Conservation (phyloP, 2,888 invertebrate species). For the Macrosoma leucophasiata region DNA sequence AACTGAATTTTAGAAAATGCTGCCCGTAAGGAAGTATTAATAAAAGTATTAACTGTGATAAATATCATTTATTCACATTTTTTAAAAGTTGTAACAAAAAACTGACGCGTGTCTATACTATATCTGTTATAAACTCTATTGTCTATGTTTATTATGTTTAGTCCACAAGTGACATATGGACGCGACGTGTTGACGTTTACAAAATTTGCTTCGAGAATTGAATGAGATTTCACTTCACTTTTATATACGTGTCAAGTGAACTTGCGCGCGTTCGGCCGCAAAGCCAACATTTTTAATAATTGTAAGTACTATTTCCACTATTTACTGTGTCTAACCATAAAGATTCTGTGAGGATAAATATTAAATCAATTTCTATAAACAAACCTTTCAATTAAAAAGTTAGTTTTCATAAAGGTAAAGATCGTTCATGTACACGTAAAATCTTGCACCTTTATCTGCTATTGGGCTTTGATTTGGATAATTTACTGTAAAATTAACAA, state of each 20-base stretch:
- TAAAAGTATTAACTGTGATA: too few relatives aligned
- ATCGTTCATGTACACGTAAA: too few relatives aligned
- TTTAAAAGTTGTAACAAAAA: constrained; percentile 27
- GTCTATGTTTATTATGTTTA: neutral
- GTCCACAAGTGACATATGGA: constrained; percentile 25
- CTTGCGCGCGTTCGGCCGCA: constrained; percentile 56
- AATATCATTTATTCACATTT: too few relatives aligned
- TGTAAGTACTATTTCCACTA: constrained; percentile 61
- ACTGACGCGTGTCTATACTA: constrained; percentile 38
- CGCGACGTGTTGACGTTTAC: constrained; percentile 37
- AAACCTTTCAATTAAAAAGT: too few relatives aligned
- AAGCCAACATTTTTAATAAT: constrained; percentile 65
- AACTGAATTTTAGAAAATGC: too few relatives aligned
- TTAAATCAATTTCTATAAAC: too few relatives aligned
- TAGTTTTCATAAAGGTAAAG: too few relatives aligned
- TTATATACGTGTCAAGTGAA: constrained; percentile 70
- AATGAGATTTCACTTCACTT: constrained; percentile 48
- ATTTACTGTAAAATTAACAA: constrained; percentile 6
- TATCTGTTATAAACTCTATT: too few relatives aligned
- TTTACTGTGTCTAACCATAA: too few relatives aligned
- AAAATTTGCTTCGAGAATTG: constrained; percentile 24
- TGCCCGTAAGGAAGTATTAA: too few relatives aligned
- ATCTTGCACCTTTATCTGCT: neutral
- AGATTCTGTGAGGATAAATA: too few relatives aligned
- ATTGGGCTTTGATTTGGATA: constrained; percentile 1